These are phyloP conservation scores for Clinocottus analis DNA, from an alignment of 2,113 vertebrate genomes.

Conservation along the genomic window DNA sequence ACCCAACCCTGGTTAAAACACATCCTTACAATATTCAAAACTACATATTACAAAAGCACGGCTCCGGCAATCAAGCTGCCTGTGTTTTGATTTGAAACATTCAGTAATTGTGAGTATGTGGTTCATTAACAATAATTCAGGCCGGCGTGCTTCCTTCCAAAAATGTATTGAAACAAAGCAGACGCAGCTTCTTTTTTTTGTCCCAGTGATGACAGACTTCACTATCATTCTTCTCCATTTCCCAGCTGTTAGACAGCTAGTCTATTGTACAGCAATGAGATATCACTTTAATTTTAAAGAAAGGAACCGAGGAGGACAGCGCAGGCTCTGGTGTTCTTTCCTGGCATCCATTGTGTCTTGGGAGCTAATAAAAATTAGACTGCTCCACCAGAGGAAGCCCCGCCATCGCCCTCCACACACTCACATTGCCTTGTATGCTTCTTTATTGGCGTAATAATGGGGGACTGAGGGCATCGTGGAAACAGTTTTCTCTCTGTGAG, in stretches of 20 bases:
- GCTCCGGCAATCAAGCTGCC: background rate
- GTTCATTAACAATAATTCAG: background rate
- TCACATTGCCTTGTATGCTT: constrained; percentile 46
- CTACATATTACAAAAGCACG: background rate
- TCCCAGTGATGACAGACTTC: constrained; percentile 25
- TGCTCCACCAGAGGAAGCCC: constrained; percentile 38
- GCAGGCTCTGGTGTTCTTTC: constrained; percentile 60
- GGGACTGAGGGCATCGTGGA: constrained; percentile 61
- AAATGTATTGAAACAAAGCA: constrained; percentile 37
- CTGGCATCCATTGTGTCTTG: constrained; percentile 59
- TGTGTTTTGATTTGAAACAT: background rate
- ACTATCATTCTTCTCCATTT: constrained; percentile 57
- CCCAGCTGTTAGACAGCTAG: constrained; percentile 52
- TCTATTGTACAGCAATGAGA: constrained; percentile 68
- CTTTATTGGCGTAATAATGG: constrained; percentile 78
- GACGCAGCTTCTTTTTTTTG: constrained; percentile 20
- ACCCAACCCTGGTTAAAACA: too few species aligned
- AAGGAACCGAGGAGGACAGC: constrained; percentile 54
- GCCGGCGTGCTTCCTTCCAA: background rate
- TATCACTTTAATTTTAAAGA: constrained; percentile 78
- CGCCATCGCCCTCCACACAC: constrained; percentile 5
- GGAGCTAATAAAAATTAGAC: constrained; percentile 72
- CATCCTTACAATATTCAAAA: background rate
- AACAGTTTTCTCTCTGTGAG: constrained; percentile 55
- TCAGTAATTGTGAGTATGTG: background rate